Percentiles rank a stretch among this genome's conserved stretches.
phyloP scores from a whole-genome alignment of 1,140 invertebrate genomes.

The Bombus fervidus region DNA sequence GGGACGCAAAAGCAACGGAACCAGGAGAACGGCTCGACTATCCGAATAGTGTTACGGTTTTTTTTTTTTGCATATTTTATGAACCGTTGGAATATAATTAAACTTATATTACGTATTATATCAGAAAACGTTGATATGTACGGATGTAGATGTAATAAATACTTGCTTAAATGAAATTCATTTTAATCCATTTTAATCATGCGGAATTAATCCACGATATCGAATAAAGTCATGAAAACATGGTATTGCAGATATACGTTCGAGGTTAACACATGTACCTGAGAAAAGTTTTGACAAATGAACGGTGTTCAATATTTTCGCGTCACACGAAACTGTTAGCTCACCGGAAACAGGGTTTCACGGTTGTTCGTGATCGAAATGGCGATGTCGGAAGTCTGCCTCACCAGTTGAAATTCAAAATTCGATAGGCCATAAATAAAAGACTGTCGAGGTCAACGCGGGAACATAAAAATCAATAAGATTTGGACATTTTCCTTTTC shows the following conservation, averaged over 20 bases:
- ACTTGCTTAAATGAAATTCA: no score
- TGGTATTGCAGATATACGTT: no score
- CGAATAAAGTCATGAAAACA: neutral
- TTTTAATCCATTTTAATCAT: no score
- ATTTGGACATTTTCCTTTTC: neutral
- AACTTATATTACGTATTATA: no score
- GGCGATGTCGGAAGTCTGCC: slow-evolving; percentile 34
- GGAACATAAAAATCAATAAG: neutral
- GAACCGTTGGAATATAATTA: no score
- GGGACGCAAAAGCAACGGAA: no score
- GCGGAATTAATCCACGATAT: no score
- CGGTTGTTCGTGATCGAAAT: slow-evolving; percentile 34
- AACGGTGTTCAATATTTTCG: slow-evolving; percentile 32
- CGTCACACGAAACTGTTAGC: slow-evolving; percentile 13
- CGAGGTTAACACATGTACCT: neutral
- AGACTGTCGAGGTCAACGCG: neutral
- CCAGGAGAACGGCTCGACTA: no score
- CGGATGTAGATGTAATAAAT: no score
- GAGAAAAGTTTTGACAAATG: slow-evolving; percentile 26
- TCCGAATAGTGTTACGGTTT: no score
- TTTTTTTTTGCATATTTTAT: no score
- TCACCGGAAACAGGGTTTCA: slow-evolving; percentile 32
- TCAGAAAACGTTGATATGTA: no score
- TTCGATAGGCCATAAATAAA: slow-evolving; percentile 33
- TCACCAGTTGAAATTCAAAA: slow-evolving; percentile 42